Evolutionary conservation across 2,888 invertebrate species (phyloP), one percentile per base, ranked within the genome.

Genomic region (Tiliacea citrago): DNA sequence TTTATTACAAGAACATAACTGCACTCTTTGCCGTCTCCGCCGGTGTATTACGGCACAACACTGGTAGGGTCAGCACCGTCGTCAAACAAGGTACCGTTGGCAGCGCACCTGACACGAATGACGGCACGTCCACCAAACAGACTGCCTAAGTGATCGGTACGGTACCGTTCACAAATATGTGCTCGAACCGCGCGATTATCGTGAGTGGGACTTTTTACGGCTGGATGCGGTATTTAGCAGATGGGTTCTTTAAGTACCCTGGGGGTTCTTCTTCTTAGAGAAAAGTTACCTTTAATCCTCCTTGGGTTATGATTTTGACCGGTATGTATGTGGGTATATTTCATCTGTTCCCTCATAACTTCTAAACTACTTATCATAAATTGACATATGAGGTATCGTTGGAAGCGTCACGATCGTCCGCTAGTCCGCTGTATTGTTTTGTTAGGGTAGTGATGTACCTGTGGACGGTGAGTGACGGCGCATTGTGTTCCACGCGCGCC

Each of bases 51-150:
- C 70, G 87, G 69, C 84, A 75, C 76, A 69, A 60, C 80, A 66
- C 74, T 74, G 83, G 92, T 93, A 95, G 94, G 95, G 95, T 95
- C 95, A 95, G 92, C 93, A 93, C 88, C 90, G 90, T 93, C 94
- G 93, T 94, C 95, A 94, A 95, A 93, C 93, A 91, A 93, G 93
- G 94, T 96, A 96, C 96, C 96, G 96, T 96, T 95, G 93, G 92
- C 91, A 90, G 88, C 85, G 86, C 94, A 93, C 93, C 92, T 94
- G 95, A 95, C 96, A 95, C 94, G 91, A 91, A 94, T 94, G 93
- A 91, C 91, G 89, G 92, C 92, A 92, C 93, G 93, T 93, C 93
- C 89, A 88, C 90, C 93, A 93, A 94, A 93, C 94, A 93, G 91
- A 91, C 93, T 91, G 94, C 92, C 91, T 94, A 95, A 95, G 95